Percentiles rank a stretch among this genome's conserved stretches.
These are phyloP conservation scores for Harpagifer antarcticus DNA, from an alignment of 2,797 vertebrate species.

Conservation along the genomic window DNA sequence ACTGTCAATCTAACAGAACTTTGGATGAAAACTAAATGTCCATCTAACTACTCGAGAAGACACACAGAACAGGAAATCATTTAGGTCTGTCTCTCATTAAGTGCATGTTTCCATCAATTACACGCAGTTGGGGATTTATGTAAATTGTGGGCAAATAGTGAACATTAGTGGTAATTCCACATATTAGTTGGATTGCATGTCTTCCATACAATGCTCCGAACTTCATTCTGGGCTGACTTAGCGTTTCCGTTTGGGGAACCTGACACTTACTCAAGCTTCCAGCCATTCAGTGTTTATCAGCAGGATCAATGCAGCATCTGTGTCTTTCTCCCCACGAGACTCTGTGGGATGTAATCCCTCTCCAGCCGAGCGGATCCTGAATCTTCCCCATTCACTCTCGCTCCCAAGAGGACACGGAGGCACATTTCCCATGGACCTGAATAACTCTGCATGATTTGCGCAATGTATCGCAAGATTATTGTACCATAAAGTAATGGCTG, in stretches of 20 bases:
- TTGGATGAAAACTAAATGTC: neutral
- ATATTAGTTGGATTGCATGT: slow-evolving; percentile 33
- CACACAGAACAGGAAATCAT: slow-evolving; percentile 9
- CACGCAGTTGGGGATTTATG: slow-evolving; percentile 15
- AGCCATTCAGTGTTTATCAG: slow-evolving; percentile 76
- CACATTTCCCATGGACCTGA: slow-evolving; percentile 75
- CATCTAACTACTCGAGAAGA: neutral
- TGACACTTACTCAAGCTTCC: slow-evolving; percentile 70
- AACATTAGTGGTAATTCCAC: slow-evolving; percentile 45
- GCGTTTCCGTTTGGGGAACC: slow-evolving; percentile 73
- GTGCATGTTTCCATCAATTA: slow-evolving; percentile 30
- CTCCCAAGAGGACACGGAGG: slow-evolving; percentile 62
- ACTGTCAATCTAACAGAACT: neutral
- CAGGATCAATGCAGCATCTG: slow-evolving; percentile 82
- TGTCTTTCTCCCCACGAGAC: slow-evolving; percentile 71
- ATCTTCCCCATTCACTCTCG: slow-evolving; percentile 73
- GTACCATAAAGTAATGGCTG: slow-evolving; percentile 33
- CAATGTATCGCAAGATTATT: slow-evolving; percentile 31
- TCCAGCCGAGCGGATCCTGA: slow-evolving; percentile 75
- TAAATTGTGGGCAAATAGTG: slow-evolving; percentile 35
- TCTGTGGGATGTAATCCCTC: slow-evolving; percentile 76
- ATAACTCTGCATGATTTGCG: slow-evolving; percentile 54
- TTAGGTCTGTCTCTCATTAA: slow-evolving; percentile 26
- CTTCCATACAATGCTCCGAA: slow-evolving; percentile 32
- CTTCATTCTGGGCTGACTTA: slow-evolving; percentile 48